Evolutionary conservation across 2,113 vertebrate species (phyloP), one percentile per base, ranked within the genome.

Genomic region (Monopterus albus): DNA sequence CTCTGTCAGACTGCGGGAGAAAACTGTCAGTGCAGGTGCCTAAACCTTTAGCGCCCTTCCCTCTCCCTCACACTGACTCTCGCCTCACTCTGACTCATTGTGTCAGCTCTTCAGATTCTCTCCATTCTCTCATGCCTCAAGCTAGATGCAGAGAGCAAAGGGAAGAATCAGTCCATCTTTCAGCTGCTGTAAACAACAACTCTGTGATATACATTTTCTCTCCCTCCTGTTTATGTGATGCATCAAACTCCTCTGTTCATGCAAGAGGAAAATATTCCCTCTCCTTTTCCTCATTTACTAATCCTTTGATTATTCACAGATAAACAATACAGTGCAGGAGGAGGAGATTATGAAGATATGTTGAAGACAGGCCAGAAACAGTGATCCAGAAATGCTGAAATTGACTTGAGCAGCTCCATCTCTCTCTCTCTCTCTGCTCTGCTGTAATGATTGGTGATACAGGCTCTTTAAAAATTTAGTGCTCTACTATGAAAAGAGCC

Each of bases 401-500:
- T 78, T 72, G 82, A 88, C 85, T 87, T 85, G 47, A 79, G 45
- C 9, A 8, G 66, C 60, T 75, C 56, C 23, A 26, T 47, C 23
- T 21, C 43, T 53, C 56, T 47, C 23, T 21, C 43, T 53, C 56
- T 78, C 61, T 67, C 78, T 52, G 51, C 69, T 83, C 51, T 58
- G 38, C 69, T 47, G 10, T 36, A 74, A 75, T 73, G 82, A 78
- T 59, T 36, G 57, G 60, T 81, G 88, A 81, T 82, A 78, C 60
- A 51, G 63, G 63, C 58, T 88, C 78, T 91, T 93, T 88, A 92
- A 92, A 91, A 80, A 90, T 91, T 67, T 67, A 93, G 85, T 39
- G 18, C 14, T 77, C 71, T 45, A 51, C 83, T 64, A 80, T 89
- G 82, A 83, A 81, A 91, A 82, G 72, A 79, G 79, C 28, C 1